Conservation (phyloP, 2,888 invertebrate genomes). For the Coecobrya sp. region DNA sequence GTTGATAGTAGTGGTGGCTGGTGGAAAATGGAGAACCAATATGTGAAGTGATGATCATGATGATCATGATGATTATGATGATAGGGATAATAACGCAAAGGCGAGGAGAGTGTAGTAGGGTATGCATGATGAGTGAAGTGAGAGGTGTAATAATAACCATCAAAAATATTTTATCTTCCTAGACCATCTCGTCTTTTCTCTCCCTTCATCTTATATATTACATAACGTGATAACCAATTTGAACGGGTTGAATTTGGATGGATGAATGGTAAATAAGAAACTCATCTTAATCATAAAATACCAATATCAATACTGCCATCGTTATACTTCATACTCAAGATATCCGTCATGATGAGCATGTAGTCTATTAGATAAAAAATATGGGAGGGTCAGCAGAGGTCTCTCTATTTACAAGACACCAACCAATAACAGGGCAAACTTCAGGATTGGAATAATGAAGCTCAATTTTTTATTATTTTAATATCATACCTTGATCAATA, state of each 20-base stretch:
- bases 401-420: conserved; percentile 39
- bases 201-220: neutral
- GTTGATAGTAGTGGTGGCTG: neutral
- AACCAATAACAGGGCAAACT: neutral
- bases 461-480: neutral
- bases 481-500: neutral
- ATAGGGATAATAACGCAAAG: conserved; percentile 37
- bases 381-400: conserved; percentile 74
- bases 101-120: neutral
- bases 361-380: conserved; percentile 34
- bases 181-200: conserved; percentile 59
- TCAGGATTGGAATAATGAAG: neutral
- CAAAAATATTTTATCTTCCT: conserved; percentile 72
- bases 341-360: neutral
- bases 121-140: conserved; percentile 64
- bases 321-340: neutral
- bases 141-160: conserved; percentile 81
- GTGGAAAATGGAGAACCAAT: conserved; percentile 27
- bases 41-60: conserved; percentile 39
- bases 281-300: conserved; percentile 55
- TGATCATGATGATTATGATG: conserved; percentile 39
- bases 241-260: neutral
- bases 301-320: conserved; percentile 44
- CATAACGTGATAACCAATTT: neutral
- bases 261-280: conserved; percentile 57